Evolutionary conservation across 1,140 invertebrate species (phyloP), one percentile per base, ranked within the genome.

Genomic region (Lucilia cuprina): DNA sequence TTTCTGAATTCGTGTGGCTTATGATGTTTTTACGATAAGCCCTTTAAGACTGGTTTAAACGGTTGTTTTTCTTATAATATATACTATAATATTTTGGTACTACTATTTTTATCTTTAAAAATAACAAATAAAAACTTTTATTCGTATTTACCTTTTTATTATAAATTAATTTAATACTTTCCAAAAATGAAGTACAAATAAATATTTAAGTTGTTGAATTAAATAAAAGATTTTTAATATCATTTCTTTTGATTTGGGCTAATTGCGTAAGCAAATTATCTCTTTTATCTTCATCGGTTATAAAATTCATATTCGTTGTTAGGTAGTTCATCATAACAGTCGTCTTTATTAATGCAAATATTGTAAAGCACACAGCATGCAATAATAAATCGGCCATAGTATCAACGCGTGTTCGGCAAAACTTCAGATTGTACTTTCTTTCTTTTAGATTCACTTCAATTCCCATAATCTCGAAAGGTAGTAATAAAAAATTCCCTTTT

Each of bases 391-490:
- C 0, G 14, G 49, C 49, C 49, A 50, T 50, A 1, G 49, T 50
- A 14, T 9, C 49, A 1, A 60, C 55, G 14, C 13, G 55, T 13
- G 55, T 14, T 60, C 55, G 55, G n/a, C n/a, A 17, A n/a, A 60
- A 17, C 5, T 17, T 10, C 13, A 60, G 5, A 60, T 60, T 60
- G 13, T 13, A 60, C 12, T 60, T 4, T 60, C 14, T 60, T 10
- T 78, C 75, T n/a, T n/a, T n/a, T n/a, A 13, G 34, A 41, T 10
- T 35, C 5, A 35, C 19, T 78, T 78, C 35, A 35, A 35, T 78
- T 78, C n/a, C 75, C 75, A 41, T 78, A 35, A 78, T 78, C 30
- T n/a, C 30, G 35, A 78, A 35, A 78, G 1, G 75, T 30, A n/a
- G 75, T 78, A 13, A 78, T 14, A 12, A 78, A 35, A 13, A 35